Percentiles rank a stretch among this genome's conserved stretches.
These are phyloP conservation scores for Habroteleia sp. DNA, from an alignment of 2,888 invertebrate species.

Conservation along the genomic window DNA sequence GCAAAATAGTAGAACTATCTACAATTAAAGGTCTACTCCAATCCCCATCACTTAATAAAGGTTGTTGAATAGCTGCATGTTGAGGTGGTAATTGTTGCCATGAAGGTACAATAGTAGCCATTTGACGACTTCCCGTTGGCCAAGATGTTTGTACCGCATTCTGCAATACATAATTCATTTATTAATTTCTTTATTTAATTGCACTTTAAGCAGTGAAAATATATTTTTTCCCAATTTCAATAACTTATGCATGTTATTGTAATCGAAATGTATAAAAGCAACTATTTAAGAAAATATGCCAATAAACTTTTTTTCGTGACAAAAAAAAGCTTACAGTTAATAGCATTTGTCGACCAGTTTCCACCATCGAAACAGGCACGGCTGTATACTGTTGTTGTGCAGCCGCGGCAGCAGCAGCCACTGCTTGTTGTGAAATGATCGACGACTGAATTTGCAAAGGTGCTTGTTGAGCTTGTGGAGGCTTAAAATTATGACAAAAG, in stretches of 20 bases:
- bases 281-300: too few relatives aligned
- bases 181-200: too few relatives aligned
- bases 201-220: too few relatives aligned
- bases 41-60: slow-evolving; percentile 84
- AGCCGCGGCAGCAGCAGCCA: slow-evolving; percentile 83
- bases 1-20: slow-evolving; percentile 88
- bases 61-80: slow-evolving; percentile 84
- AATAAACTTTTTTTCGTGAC: too few relatives aligned
- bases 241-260: too few relatives aligned
- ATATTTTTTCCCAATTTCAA: too few relatives aligned
- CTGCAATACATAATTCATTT: too few relatives aligned
- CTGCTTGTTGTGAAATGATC: slow-evolving; percentile 88
- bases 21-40: slow-evolving; percentile 90
- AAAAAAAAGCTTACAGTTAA: slow-evolving; percentile 85
- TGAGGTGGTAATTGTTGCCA: slow-evolving; percentile 90
- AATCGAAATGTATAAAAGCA: too few relatives aligned
- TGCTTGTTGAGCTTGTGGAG: slow-evolving; percentile 85
- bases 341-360: slow-evolving; percentile 91
- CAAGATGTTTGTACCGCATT: slow-evolving; percentile 88
- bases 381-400: slow-evolving; percentile 91
- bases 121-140: slow-evolving; percentile 87
- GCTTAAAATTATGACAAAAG: slow-evolving; percentile 66
- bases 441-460: slow-evolving; percentile 90
- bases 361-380: slow-evolving; percentile 96
- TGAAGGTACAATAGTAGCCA: slow-evolving; percentile 89